Conservation (phyloP, 2,888 invertebrate genomes). For the Chloromyia formosa region DNA sequence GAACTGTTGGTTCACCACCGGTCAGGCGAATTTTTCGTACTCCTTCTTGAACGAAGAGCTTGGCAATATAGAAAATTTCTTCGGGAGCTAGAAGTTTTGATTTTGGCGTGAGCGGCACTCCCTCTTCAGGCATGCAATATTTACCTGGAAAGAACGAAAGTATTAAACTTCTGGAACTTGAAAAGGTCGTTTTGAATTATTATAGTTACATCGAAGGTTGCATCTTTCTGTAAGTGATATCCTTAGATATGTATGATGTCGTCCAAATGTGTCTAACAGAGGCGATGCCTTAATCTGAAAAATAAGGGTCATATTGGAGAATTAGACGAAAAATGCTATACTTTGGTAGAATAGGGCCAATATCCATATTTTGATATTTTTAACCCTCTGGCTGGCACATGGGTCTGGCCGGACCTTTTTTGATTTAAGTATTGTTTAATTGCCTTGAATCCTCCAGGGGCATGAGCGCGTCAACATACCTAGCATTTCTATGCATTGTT, state of each 20-base stretch:
- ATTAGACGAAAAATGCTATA: neutral
- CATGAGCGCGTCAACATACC: too few relatives aligned
- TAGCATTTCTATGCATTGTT: too few relatives aligned
- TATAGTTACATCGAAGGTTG: constrained; percentile 94
- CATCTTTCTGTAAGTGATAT: constrained; percentile 97
- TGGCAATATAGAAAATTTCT: constrained; percentile 82
- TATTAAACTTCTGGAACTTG: too few relatives aligned
- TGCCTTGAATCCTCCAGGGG: too few relatives aligned
- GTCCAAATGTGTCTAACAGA: constrained; percentile 83
- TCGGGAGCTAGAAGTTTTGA: constrained; percentile 77
- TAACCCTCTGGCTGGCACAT: too few relatives aligned
- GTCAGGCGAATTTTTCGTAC: constrained; percentile 93
- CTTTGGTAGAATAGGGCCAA: neutral
- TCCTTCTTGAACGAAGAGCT: constrained; percentile 87
- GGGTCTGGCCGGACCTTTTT: too few relatives aligned
- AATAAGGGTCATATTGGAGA: neutral
- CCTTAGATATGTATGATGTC: constrained; percentile 91
- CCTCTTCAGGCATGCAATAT: constrained; percentile 99
- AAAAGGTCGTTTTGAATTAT: too few relatives aligned
- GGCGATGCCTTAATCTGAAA: constrained; percentile 53
- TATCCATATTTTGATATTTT: too few relatives aligned
- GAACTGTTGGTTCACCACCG: constrained; percentile 95
- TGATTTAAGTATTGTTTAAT: too few relatives aligned
- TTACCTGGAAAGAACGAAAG: constrained; percentile 70
- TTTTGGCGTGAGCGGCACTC: constrained; percentile 83